Base-by-base conservation (phyloP, 2,113 vertebrate genomes). In the Meriones unguiculatus region DNA sequence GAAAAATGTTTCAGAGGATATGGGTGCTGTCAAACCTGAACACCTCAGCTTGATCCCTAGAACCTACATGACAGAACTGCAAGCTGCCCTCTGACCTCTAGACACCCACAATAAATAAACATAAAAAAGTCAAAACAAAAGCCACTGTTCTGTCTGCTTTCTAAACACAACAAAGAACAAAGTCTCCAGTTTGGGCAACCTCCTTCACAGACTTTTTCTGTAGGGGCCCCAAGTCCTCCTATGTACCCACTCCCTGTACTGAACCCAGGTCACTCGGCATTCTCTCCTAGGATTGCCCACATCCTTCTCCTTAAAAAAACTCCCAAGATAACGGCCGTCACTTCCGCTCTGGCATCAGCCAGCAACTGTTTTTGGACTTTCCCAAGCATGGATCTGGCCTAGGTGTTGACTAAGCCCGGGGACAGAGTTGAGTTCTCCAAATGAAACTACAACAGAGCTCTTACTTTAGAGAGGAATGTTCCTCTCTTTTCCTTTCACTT, bases 281-380 rank as follows among this genome's bases (percentile, higher is more conserved):
- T 95, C 94, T 67, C 52, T 78, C 62, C 59, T 82, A 41, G 4
- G 62, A 59, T 18, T 67, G 46, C 78, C 67, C 7, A 6, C 14
- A 90, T 69, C 62, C 85, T 62, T 92, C 35, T 73, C 73, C 78
- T 95, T n/a, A n/a, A 78, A 90, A 92, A 69, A 85, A 50, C 50
- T 52, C 65, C 77, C 72, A 52, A 70, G 32, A 12, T 57, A 91
- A 76, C 14, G 84, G 64, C 52, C 24, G 24, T 5, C 30, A n/a
- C 32, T 72, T 46, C 84, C 57, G 54, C 50, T 78, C 15, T 70
- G 65, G 35, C 41, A 77, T 70, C 12, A 59, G 78, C 28, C 38
- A 75, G 72, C n/a, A n/a, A 46, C 28, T 64, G 81, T 73, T 24
- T 89, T 73, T 69, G 90, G 81, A 88, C 35, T 54, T 93, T 90